phyloP scores from a whole-genome alignment of 2,888 invertebrate species.

The Seladonia tumulorum region DNA sequence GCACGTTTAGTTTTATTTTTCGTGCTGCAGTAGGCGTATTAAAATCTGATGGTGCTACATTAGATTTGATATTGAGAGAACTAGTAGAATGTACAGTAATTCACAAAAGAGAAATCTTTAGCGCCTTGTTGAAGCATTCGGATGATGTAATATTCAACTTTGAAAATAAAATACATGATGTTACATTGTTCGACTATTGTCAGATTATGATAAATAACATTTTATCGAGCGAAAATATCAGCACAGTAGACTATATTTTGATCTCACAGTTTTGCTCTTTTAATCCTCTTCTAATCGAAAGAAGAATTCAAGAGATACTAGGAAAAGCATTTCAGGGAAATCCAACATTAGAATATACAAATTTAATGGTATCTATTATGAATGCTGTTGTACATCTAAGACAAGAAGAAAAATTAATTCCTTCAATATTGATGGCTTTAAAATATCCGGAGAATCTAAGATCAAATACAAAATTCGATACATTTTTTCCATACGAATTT shows the following conservation, averaged over 20 bases:
- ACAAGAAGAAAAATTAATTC: conserved; percentile 78
- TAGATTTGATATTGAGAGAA: conserved; percentile 76
- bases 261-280: conserved; percentile 71
- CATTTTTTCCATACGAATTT: conserved; percentile 70
- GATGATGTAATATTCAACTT: conserved; percentile 75
- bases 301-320: conserved; percentile 72
- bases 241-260: conserved; percentile 68
- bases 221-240: conserved; percentile 59
- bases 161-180: conserved; percentile 71
- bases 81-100: conserved; percentile 68
- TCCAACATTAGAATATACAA: conserved; percentile 53
- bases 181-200: conserved; percentile 73
- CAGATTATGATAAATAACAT: conserved; percentile 71
- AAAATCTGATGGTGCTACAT: conserved; percentile 61
- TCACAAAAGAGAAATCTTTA: conserved; percentile 65
- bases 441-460: conserved; percentile 49
- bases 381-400: conserved; percentile 74
- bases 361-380: conserved; percentile 73
- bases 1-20: conserved; percentile 70
- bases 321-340: conserved; percentile 68
- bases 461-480: conserved; percentile 6
- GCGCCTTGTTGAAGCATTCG: conserved; percentile 64
- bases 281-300: conserved; percentile 79
- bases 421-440: conserved; percentile 74
- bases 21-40: conserved; percentile 68